Evolutionary conservation across 1,140 invertebrate genomes (phyloP), one percentile per base, ranked within the genome.

Genomic region (Drosophila trapezifrons): DNA sequence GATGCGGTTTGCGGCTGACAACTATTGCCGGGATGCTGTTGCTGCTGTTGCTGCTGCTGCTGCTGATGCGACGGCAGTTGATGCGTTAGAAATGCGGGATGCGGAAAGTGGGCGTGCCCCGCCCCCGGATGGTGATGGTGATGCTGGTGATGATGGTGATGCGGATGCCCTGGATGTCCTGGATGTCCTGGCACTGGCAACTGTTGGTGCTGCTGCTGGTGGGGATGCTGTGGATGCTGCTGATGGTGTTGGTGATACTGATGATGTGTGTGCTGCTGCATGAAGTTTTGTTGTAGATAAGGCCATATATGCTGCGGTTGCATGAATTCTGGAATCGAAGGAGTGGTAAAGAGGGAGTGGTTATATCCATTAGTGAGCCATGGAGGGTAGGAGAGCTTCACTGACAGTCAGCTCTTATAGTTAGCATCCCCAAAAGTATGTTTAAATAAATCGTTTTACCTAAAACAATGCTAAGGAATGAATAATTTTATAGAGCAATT

Each of bases 301-400:
- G 91, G 91, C 91, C 91, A 92, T 75, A 92, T 91, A 90, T 92
- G 90, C 84, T 92, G 91, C 63, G 91, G 91, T 90, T 92, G 91
- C 75, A 92, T 92, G 78, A 92, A 91, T 76, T 92, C 91, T 92
- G 76, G 25, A 51, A 35, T 7, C 32, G 17, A 22, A n/a, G 45
- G 45, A 42, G 22, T 40, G 54, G 25, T 13, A n/a, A 59, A 56
- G 49, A 29, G 1, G 49, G 2, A 51, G 49, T 52, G 49, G 18
- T 54, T 22, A 22, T n/a, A 54, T n/a, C 59, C 38, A 62, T 60
- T 58, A 71, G 65, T 58, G 27, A 67, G 27, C 10, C 18, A 49
- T 35, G 40, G 2, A 59, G 37, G 17, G 15, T n/a, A 5, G 3
- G n/a, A 55, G 13, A 15, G 17, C 17, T 17, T 17, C 29, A 35